Evolutionary conservation across 2,888 invertebrate species (phyloP).

Genomic region (Sphaerophoria rueppellii): DNA sequence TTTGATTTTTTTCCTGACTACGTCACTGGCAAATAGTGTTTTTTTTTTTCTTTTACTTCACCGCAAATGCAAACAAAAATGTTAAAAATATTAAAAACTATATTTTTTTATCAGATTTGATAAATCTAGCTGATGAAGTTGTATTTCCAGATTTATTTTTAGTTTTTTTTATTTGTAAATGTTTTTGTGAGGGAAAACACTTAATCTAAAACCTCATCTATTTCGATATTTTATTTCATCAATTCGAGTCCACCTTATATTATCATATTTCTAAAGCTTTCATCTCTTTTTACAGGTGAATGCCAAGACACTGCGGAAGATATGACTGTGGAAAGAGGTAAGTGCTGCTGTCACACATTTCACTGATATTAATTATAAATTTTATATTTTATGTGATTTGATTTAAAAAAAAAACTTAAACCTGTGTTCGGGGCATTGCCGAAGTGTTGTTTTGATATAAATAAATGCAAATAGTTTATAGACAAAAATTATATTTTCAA

Average conservation of each 20-base stretch:
- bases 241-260: no score
- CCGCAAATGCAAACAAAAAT: conserved; percentile 61
- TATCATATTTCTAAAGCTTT: no score
- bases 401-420: background rate
- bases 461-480: background rate
- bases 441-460: background rate
- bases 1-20: background rate
- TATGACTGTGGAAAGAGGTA: conserved; percentile 82
- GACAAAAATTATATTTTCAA: background rate
- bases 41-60: conserved; percentile 1
- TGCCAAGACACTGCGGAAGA: conserved; percentile 82
- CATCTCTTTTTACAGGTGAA: conserved; percentile 79
- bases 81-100: conserved; percentile 39
- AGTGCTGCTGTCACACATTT: conserved; percentile 69
- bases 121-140: conserved; percentile 25
- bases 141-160: conserved; percentile 27
- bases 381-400: conserved; percentile 19
- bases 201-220: conserved; percentile 3
- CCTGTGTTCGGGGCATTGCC: background rate
- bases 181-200: background rate
- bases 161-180: background rate
- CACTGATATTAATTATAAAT: conserved; percentile 27
- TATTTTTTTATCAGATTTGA: conserved; percentile 62
- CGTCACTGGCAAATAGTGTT: background rate
- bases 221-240: conserved; percentile 21